Conservation (phyloP, 2,797 vertebrate species). For the Varecia variegata region DNA sequence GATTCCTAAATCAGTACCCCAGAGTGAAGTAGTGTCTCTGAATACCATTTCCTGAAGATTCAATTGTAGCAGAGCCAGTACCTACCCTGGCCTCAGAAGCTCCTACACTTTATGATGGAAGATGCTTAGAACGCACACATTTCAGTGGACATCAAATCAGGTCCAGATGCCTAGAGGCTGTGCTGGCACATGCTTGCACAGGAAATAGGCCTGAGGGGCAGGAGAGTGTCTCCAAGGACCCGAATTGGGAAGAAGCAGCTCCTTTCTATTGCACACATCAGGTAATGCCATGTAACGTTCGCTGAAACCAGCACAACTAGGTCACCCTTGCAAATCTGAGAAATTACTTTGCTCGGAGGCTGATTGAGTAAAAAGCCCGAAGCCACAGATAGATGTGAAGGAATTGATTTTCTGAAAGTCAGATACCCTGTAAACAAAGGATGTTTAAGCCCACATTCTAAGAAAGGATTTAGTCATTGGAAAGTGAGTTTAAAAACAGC, state of each 20-base stretch:
- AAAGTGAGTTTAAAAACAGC: conserved; percentile 46
- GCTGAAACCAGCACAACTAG: conserved; percentile 23
- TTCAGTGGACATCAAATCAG: neutral
- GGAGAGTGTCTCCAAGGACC: neutral
- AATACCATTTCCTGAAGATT: neutral
- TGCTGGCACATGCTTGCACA: neutral
- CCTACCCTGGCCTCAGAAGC: neutral
- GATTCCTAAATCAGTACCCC: neutral
- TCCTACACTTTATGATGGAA: neutral
- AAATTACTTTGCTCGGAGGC: conserved; percentile 29
- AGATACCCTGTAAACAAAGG: conserved; percentile 63
- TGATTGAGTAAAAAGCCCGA: conserved; percentile 35
- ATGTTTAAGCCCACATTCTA: conserved; percentile 24
- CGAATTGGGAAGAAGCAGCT: neutral
- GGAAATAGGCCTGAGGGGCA: neutral
- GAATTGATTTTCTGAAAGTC: conserved; percentile 66
- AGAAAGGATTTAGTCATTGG: conserved; percentile 50
- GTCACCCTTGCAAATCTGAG: conserved; percentile 29
- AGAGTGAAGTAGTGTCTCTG: neutral
- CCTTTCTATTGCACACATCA: neutral
- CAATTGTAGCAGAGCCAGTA: neutral
- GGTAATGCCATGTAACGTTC: neutral
- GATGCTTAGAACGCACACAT: neutral
- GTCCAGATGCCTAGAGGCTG: neutral
- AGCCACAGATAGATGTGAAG: conserved; percentile 27